Evolutionary conservation across 2,888 invertebrate genomes (phyloP).

Genomic region (Lottia gigantea): DNA sequence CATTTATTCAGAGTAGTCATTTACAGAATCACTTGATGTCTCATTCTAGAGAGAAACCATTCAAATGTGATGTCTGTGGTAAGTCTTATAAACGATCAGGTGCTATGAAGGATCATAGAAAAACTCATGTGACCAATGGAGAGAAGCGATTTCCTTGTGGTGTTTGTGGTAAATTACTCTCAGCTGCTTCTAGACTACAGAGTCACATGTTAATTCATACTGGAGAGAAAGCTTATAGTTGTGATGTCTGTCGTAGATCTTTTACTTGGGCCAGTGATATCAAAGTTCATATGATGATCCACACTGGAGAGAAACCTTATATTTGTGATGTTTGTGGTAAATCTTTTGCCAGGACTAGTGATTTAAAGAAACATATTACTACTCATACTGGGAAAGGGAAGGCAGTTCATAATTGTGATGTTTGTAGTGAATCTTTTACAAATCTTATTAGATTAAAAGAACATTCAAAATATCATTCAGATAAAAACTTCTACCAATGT

Average conservation of each 20-base stretch:
- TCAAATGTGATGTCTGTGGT: not conserved
- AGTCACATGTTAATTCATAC: not conserved
- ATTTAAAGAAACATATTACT: not conserved
- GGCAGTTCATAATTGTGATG: not conserved
- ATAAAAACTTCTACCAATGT: not conserved
- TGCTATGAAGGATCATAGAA: not conserved
- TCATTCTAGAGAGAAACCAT: not conserved
- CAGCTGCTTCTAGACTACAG: not conserved
- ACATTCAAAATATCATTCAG: not conserved
- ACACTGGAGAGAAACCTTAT: not conserved
- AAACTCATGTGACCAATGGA: not conserved
- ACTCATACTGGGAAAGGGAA: not conserved
- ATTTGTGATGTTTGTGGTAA: slow-evolving; percentile 1
- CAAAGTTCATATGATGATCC: not conserved
- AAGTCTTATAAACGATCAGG: not conserved
- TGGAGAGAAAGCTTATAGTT: not conserved
- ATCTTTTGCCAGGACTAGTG: not conserved
- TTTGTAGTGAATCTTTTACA: not conserved
- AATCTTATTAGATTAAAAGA: not conserved
- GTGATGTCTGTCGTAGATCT: not conserved
- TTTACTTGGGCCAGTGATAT: not conserved
- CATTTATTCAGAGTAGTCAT: too few relatives aligned
- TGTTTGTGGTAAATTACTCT: not conserved
- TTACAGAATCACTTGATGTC: not conserved
- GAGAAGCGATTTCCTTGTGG: not conserved